These are phyloP conservation scores for Phymorhynchus buccinoides DNA, from an alignment of 1,140 invertebrate species.

Conservation along the genomic window DNA sequence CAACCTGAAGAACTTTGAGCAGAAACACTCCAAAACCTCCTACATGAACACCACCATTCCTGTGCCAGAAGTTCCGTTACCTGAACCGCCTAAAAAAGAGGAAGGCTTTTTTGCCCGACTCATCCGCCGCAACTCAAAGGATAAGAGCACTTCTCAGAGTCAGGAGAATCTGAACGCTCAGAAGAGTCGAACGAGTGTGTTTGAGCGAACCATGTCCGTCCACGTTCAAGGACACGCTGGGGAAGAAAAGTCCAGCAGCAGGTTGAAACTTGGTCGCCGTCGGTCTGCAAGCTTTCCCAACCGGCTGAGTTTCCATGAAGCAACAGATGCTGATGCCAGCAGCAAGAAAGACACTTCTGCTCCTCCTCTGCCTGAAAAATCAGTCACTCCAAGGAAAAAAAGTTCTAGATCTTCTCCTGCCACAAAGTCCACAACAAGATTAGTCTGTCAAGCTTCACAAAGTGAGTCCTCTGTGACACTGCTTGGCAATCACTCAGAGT, in stretches of 20 bases:
- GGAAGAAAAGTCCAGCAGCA: slow-evolving; percentile 37
- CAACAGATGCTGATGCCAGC: neutral
- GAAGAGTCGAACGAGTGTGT: slow-evolving; percentile 42
- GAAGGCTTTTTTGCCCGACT: slow-evolving; percentile 64
- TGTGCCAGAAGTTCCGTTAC: slow-evolving; percentile 30
- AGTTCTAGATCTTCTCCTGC: neutral
- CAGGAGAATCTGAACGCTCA: slow-evolving; percentile 62
- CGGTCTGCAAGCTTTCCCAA: slow-evolving; percentile 69
- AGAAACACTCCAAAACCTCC: slow-evolving; percentile 41
- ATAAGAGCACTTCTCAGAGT: slow-evolving; percentile 60
- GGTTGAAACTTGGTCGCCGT: slow-evolving; percentile 46
- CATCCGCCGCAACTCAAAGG: slow-evolving; percentile 65
- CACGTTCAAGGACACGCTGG: slow-evolving; percentile 35
- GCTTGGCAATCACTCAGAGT: neutral
- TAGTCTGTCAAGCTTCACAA: neutral
- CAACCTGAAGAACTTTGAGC: slow-evolving; percentile 59
- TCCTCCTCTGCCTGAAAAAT: slow-evolving; percentile 28
- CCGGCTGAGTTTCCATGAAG: slow-evolving; percentile 59
- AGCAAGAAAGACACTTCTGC: neutral
- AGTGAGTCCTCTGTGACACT: neutral
- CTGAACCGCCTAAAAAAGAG: slow-evolving; percentile 46
- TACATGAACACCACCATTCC: slow-evolving; percentile 42
- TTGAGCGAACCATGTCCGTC: slow-evolving; percentile 52
- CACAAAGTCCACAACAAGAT: neutral
- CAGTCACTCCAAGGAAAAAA: neutral